Conservation (phyloP, 2,888 invertebrate genomes). For the Trichacis sp. region DNA sequence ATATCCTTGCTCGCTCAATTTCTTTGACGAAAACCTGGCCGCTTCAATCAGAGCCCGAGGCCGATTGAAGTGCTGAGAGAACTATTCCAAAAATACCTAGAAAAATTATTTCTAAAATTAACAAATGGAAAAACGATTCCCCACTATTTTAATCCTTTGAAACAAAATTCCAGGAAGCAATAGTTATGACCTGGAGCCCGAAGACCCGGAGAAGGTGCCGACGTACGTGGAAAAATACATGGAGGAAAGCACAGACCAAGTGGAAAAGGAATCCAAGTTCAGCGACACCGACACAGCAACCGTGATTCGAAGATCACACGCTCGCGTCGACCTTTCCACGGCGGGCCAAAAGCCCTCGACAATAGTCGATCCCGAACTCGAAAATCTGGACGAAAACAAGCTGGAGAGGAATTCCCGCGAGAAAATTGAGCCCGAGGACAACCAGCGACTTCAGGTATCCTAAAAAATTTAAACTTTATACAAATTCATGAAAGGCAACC, state of each 20-base stretch:
- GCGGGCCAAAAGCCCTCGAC: constrained; percentile 77
- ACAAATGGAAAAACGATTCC: too few relatives aligned
- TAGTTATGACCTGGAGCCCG: constrained; percentile 63
- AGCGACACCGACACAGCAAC: constrained; percentile 62
- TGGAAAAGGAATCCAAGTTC: constrained; percentile 56
- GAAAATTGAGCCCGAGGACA: constrained; percentile 32
- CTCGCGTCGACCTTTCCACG: constrained; percentile 75
- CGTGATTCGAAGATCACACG: constrained; percentile 66
- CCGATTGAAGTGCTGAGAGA: constrained; percentile 57
- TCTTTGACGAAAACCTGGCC: constrained; percentile 56
- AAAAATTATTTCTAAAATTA: not conserved
- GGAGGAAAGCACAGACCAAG: constrained; percentile 44
- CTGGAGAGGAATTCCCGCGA: constrained; percentile 50
- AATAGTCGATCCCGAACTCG: constrained; percentile 73
- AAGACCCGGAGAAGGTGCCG: constrained; percentile 55
- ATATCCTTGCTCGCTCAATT: constrained; percentile 58
- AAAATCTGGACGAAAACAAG: constrained; percentile 59
- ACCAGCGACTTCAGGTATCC: constrained; percentile 44
- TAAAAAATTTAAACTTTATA: too few relatives aligned
- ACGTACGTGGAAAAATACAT: constrained; percentile 53
- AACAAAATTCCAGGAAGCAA: constrained; percentile 52
- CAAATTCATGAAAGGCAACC: too few relatives aligned
- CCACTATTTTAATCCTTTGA: not conserved
- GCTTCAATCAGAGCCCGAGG: constrained; percentile 51
- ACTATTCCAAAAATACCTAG: constrained; percentile 14